Evolutionary conservation across 1,140 invertebrate species (phyloP), one percentile per base, ranked within the genome.

Genomic region (Ceratina japonica): DNA sequence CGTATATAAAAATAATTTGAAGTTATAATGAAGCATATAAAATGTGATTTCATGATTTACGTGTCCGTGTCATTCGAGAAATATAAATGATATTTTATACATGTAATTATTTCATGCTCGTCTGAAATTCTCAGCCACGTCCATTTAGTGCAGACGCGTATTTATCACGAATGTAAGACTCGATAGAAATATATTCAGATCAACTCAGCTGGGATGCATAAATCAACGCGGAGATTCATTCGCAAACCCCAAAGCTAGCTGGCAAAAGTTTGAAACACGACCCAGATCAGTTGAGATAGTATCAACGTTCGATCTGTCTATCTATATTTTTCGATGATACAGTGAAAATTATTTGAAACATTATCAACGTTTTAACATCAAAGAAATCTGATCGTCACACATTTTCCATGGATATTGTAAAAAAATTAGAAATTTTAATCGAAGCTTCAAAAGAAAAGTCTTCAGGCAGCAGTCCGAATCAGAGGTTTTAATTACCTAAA

Each of bases 101-200:
- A n/a, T 7, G 65, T 61, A 61, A 69, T 76, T 76, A 61, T 69
- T 61, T 10, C 3, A 15, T 20, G 22, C 31, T 31, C 31, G 15
- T 54, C 31, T 1, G 12, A 56, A 56, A 72, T 37, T 63, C 49
- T n/a, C 58, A 12, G 16, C 10, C 24, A 63, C 24, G 52, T 71
- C 44, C 18, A 49, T 59, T 51, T 15, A 18, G n/a, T 16, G 12
- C 1, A 13, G 20, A 64, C 51, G 51, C 49, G 27, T 64, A 31
- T 78, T 73, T 79, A 79, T 73, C 70, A 15, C 61, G 18, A 59
- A 37, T 12, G 24, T 44, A 5, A 61, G 22, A 12, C 70, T n/a
- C 59, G 62, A 79, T 79, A 65, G 77, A 79, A 74, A 79, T 66
- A 79, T 66, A 79, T 74, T 61, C 24, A 20, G 61, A 74, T 58